Evolutionary conservation across 2,113 vertebrate species (phyloP).

Genomic region (Heterotis niloticus): DNA sequence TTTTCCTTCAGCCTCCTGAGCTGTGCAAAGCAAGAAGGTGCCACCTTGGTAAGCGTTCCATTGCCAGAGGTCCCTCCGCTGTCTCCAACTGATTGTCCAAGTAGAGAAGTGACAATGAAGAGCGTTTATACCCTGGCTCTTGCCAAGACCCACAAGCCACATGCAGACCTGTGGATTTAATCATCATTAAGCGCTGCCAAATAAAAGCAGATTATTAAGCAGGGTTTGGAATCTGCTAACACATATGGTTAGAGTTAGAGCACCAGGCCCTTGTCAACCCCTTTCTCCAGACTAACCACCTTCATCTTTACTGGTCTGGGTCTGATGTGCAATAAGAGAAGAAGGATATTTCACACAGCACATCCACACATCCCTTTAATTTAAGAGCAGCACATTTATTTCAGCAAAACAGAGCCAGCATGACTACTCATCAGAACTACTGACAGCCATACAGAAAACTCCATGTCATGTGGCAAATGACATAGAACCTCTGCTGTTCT

Average conservation of each 20-base stretch:
- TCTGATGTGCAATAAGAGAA: not conserved
- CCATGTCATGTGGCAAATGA: slow-evolving; percentile 16
- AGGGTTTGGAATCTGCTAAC: not conserved
- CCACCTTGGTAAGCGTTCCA: not conserved
- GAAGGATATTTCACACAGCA: not conserved
- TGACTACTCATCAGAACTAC: slow-evolving; percentile 1
- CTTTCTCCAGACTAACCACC: not conserved
- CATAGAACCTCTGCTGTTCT: not conserved
- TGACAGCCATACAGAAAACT: slow-evolving; percentile 11
- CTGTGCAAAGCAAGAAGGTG: not conserved
- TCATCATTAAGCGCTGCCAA: not conserved
- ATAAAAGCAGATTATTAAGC: slow-evolving; percentile 8
- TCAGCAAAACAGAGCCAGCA: not conserved
- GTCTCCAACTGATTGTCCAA: not conserved
- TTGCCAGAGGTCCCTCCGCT: not conserved
- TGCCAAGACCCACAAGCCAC: slow-evolving; percentile 7
- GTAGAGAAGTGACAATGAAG: not conserved
- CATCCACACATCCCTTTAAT: not conserved
- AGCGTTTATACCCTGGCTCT: not conserved
- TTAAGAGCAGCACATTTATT: not conserved
- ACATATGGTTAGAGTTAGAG: not conserved
- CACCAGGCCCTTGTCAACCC: not conserved
- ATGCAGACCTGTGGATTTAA: not conserved
- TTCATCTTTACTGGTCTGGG: not conserved
- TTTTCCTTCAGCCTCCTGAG: slow-evolving; percentile 3